Evolutionary conservation across 2,113 vertebrate genomes (phyloP), one percentile per base, ranked within the genome.

Genomic region (Dromiciops gliroides): DNA sequence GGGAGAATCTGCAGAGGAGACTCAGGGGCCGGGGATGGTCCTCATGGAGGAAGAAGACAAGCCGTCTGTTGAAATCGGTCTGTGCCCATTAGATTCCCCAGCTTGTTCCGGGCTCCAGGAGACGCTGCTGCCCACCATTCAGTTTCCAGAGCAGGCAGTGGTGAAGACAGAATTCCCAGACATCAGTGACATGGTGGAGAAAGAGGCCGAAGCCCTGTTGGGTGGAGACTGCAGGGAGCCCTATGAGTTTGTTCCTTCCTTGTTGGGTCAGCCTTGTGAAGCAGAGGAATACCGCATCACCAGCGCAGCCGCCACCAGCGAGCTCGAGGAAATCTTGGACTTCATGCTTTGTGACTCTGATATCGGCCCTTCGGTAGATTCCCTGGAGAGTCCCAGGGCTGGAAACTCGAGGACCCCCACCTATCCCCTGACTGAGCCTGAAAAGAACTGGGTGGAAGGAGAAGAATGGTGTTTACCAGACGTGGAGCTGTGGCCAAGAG

Each of bases 261-360:
- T 96, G 56, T 88, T 97, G 0, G 92, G 92, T 44, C 97, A 94
- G 48, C 95, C 96, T 48, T 95, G 92, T 52, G 98, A 98, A 51
- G 96, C 92, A 1, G 96, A 98, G 50, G 96, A 97, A 25, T 98
- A 98, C 50, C 91, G 97, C 22, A 97, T 97, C 95, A 97, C 97
- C 9, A 95, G 93, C 22, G 37, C 97, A 0, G 98, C 97, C 5
- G 97, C 98, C 48, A 93, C 97, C 90, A 97, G 96, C 0, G 98
- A 98, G 48, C 94, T 98, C 47, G 98, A 98, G 89, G 97, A 98
- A 75, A 98, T 98, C 95, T 89, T 98, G 51, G 98, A 98, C 91
- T 96, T 97, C 52, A 95, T 98, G 96, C 94, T 98, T 0, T 97
- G 97, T 60, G 94, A 92, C 93, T 95, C 96, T 0, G 96, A 96